A percentile compares a stretch with the other conserved stretches of the same genome.
These are phyloP conservation scores for Bicyclus anynana DNA, from an alignment of 1,140 invertebrate species.

Conservation along the genomic window DNA sequence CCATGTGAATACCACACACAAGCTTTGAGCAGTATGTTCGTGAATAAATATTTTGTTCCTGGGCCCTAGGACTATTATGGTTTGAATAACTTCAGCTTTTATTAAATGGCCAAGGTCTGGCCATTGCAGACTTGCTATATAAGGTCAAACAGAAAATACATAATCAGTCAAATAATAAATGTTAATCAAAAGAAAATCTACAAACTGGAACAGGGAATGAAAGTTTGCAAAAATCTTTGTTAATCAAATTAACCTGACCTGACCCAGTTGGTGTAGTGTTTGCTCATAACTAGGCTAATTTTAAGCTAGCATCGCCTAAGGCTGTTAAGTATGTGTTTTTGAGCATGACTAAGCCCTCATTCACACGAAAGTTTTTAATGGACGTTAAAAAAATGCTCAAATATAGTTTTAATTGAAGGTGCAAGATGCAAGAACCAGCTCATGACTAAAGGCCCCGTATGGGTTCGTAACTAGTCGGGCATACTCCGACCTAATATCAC, in stretches of 20 bases:
- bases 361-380: no score
- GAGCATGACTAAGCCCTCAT: not conserved
- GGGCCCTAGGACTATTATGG: no score
- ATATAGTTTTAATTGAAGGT: no score
- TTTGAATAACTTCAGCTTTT: no score
- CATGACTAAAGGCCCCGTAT: no score
- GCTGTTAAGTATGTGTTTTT: not conserved
- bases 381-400: no score
- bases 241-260: not conserved
- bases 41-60: no score
- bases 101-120: not conserved
- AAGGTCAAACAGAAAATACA: not conserved
- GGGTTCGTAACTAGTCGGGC: no score
- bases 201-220: not conserved
- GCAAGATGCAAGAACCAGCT: no score
- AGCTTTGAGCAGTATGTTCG: no score
- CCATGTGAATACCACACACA: no score
- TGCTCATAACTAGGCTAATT: not conserved
- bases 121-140: not conserved
- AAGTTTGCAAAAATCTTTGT: constrained; percentile 3
- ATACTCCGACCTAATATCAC: no score
- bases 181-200: not conserved
- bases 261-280: not conserved
- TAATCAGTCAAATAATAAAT: not conserved
- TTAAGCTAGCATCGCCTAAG: not conserved